Base-by-base conservation (phyloP, 2,888 invertebrate species). In the Eumacrocentrus americanus region DNA sequence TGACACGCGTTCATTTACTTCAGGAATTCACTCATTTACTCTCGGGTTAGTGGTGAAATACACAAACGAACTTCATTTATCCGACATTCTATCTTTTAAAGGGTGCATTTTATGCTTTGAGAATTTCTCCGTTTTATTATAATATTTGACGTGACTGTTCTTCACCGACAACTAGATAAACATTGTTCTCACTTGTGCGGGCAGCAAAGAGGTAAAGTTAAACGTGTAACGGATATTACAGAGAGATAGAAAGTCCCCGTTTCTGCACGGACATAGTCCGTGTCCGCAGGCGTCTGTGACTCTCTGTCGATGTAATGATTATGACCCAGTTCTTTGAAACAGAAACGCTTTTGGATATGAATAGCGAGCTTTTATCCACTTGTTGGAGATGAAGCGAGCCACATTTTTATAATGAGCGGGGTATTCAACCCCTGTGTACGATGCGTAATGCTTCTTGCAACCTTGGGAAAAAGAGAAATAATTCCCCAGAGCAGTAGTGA, bases 271-370 rank as follows among this genome's bases (percentile, higher is more conserved):
- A 29, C 29, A 29, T 9, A 9, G 9, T 29, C 9, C 5, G 9
- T 4, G 29, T 29, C 29, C 9, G 29, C 29, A 29, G 29, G 46
- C 23, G n/a, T 20, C 23, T n/a, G 46, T 46, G 18, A 46, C 18
- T n/a, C 46, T n/a, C 29, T 54, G 54, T 42, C 42, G 66, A 64
- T 68, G 66, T 73, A 75, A 77, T 75, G 74, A 74, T 74, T 71
- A 71, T 72, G 77, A 76, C 74, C 76, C 35, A 75, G 70, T 75
- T 77, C 71, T 71, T 44, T 44, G 44, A 70, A 67, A 65, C 60
- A 69, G 65, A 66, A 60, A 51, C 61, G 63, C 58, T 20, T 23
- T 54, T 61, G 56, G 29, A 56, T 50, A 62, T 70, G 67, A 73
- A 71, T 72, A 66, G 69, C 63, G 58, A 48, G 54, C 72, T 74